Conservation (phyloP, 2,888 invertebrate genomes). For the Perizoma affinitatum region DNA sequence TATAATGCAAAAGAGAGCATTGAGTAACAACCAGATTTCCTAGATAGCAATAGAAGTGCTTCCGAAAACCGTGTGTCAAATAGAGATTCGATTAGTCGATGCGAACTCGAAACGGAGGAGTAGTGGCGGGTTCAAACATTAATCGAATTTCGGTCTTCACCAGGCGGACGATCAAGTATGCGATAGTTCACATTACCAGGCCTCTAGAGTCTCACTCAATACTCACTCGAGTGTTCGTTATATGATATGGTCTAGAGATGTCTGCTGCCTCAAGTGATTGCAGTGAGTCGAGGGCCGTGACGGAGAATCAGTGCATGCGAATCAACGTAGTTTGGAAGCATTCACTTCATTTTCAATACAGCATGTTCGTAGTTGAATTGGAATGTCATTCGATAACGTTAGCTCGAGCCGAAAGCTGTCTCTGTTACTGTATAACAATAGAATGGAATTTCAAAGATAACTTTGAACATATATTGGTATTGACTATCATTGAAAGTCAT, state of each 20-base stretch:
- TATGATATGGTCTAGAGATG: constrained; percentile 71
- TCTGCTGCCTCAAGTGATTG: constrained; percentile 69
- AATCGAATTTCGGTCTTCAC: constrained; percentile 77
- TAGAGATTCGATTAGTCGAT: constrained; percentile 66
- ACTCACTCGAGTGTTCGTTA: constrained; percentile 68
- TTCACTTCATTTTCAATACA: constrained; percentile 47
- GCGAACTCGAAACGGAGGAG: constrained; percentile 63
- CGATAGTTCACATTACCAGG: constrained; percentile 72
- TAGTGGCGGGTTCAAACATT: constrained; percentile 68
- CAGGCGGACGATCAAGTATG: constrained; percentile 68
- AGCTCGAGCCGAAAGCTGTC: constrained; percentile 7
- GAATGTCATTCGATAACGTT: constrained; percentile 28
- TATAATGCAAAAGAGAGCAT: not conserved
- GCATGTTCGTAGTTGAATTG: constrained; percentile 33
- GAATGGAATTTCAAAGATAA: constrained; percentile 6
- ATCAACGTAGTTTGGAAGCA: constrained; percentile 39
- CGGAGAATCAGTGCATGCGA: constrained; percentile 51
- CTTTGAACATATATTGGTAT: too few species aligned
- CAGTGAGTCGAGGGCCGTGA: constrained; percentile 61
- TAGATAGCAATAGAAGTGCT: constrained; percentile 31
- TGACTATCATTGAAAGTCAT: too few species aligned
- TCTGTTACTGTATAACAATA: constrained; percentile 9
- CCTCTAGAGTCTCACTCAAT: constrained; percentile 68
- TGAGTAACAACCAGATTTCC: constrained; percentile 21
- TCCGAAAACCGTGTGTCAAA: constrained; percentile 47